Evolutionary conservation across 1,140 invertebrate species (phyloP), one percentile per base, ranked within the genome.

Genomic region (Achatina immaculata): DNA sequence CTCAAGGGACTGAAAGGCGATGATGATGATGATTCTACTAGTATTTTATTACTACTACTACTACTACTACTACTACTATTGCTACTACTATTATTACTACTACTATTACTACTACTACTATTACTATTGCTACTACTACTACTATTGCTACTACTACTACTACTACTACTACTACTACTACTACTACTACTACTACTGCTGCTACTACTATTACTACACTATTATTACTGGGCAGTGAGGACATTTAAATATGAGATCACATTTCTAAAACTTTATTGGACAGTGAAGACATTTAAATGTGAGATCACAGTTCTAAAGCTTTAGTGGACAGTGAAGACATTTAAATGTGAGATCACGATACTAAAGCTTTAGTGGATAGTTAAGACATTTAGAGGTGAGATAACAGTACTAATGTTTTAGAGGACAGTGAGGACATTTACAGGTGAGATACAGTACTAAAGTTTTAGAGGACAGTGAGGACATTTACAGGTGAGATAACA

Each of bases 141-240:
- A 68, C 65, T 68, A 31, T 31, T 68, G 31, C 31, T 68, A 21
- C 65, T 68, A 68, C 65, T 31, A 31, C 65, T 68, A 68, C 31
- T 31, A 68, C 65, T 21, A 68, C 65, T 31, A 68, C 65, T 31
- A 68, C 65, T 31, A 68, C 65, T 31, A 68, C 65, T 31, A 68
- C 65, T 68, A 68, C 65, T 68, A 68, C 65, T 68, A 68, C 65
- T 68, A 68, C 65, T 68, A 68, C 65, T 68, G 31, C 65, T 68
- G 31, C 65, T 68, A 68, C 65, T 68, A 68, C 65, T 24, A 19
- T 14, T 68, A 24, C 19, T 68, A 24, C 31, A 21, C 11, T 11
- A 11, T 21, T 31, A 21, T 14, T 68, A 11, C 14, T 31, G 11
- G 31, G 14, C 31, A 68, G 16, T 34, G 11, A 14, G 14, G 31